Conservation (phyloP, 2,113 vertebrate species). For the Suricata suricatta region DNA sequence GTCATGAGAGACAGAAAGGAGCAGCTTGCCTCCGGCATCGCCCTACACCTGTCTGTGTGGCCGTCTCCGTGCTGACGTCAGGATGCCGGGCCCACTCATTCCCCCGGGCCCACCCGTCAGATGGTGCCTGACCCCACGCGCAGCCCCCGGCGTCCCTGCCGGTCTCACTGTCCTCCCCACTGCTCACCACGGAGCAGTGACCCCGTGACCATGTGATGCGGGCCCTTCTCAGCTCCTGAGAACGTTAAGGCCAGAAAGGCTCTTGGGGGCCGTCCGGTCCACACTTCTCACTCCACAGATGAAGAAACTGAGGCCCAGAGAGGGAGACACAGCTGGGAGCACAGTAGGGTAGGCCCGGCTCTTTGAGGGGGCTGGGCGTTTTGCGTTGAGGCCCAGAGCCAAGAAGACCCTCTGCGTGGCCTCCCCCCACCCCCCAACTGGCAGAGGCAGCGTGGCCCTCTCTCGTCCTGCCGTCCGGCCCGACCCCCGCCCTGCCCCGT, state of each 20-base stretch:
- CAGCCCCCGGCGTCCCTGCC: fast-evolving
- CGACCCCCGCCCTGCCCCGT: neutral
- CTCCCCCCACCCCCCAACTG: too few species aligned
- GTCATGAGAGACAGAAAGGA: neutral
- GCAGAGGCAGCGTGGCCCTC: neutral
- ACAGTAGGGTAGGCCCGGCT: neutral
- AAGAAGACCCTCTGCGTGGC: neutral
- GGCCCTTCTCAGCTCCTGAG: fast-evolving
- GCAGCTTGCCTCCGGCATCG: neutral
- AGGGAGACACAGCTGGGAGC: neutral
- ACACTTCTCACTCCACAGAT: neutral
- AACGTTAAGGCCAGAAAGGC: neutral
- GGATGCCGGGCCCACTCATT: fast-evolving
- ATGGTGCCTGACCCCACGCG: fast-evolving
- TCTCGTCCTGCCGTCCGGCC: neutral
- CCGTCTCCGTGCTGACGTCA: neutral
- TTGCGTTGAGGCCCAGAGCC: neutral
- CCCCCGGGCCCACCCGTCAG: fast-evolving
- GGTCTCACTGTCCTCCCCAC: fast-evolving
- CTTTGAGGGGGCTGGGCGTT: fast-evolving
- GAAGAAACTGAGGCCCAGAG: neutral
- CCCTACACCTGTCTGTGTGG: too few species aligned
- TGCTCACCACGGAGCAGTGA: neutral
- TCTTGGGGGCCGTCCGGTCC: neutral
- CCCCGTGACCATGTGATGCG: fast-evolving